Evolutionary conservation across 2,797 vertebrate genomes (phyloP).

Genomic region (Apogon hyalosoma): DNA sequence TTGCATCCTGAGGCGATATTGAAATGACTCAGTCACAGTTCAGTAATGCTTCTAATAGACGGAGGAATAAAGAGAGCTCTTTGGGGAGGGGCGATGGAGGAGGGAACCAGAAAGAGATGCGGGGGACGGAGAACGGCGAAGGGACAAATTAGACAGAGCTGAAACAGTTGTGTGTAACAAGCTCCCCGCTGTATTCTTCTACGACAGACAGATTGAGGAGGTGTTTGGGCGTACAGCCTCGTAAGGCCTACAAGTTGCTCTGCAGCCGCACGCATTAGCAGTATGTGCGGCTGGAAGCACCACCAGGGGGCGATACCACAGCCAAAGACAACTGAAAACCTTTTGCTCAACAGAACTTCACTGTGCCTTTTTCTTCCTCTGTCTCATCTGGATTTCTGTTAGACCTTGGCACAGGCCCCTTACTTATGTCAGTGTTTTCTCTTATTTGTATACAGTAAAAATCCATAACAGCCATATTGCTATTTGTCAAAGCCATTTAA

Average conservation of each 20-base stretch:
- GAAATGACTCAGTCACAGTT: constrained; percentile 85
- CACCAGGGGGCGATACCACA: constrained; percentile 49
- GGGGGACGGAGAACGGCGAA: constrained; percentile 22
- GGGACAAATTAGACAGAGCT: constrained; percentile 69
- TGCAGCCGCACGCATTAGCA: constrained; percentile 22
- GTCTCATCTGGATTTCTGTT: constrained; percentile 31
- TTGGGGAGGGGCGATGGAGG: constrained; percentile 49
- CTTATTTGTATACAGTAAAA: constrained; percentile 31
- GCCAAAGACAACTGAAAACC: constrained; percentile 3
- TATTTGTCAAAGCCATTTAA: constrained; percentile 62
- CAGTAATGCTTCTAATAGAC: constrained; percentile 81
- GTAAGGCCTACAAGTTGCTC: constrained; percentile 30
- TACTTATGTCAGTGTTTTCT: constrained; percentile 43
- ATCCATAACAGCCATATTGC: constrained; percentile 46
- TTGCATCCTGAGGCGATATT: constrained; percentile 79
- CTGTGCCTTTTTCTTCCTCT: not conserved
- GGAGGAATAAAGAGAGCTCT: constrained; percentile 57
- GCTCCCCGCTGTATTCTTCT: constrained; percentile 67
- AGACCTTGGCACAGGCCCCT: constrained; percentile 34
- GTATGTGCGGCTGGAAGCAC: not conserved
- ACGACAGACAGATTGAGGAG: constrained; percentile 41
- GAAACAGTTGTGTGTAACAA: constrained; percentile 71
- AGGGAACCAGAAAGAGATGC: constrained; percentile 39
- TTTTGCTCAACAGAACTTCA: constrained; percentile 1
- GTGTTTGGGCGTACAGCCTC: constrained; percentile 29